phyloP scores from a whole-genome alignment of 2,888 invertebrate genomes.

The Hoplodrina blanda region DNA sequence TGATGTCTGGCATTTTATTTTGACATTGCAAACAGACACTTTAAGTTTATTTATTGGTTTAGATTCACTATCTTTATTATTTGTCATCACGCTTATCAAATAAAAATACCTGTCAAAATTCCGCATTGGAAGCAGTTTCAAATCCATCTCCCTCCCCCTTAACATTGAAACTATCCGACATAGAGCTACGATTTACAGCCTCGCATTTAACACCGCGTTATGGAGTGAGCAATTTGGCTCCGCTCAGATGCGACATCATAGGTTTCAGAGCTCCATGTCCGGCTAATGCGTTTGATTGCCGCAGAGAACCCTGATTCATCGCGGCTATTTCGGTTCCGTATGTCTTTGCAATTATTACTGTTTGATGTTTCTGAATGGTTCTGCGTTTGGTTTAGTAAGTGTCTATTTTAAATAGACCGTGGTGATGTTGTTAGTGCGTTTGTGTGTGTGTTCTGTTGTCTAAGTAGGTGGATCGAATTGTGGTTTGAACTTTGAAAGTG shows the following conservation, averaged over 20 bases:
- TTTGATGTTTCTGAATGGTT: constrained; percentile 61
- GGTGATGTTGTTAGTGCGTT: constrained; percentile 17
- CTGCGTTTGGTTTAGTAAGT: constrained; percentile 47
- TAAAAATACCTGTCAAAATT: not conserved
- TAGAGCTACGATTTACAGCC: constrained; percentile 66
- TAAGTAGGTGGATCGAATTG: constrained; percentile 46
- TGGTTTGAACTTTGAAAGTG: constrained; percentile 26
- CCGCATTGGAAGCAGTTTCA: not conserved
- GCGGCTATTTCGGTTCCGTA: constrained; percentile 60
- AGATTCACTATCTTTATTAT: too few species aligned
- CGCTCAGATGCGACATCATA: constrained; percentile 54
- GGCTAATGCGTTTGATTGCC: constrained; percentile 66
- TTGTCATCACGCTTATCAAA: not conserved
- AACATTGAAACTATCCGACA: constrained; percentile 57
- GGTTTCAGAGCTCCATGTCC: constrained; percentile 55
- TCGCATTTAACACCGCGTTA: constrained; percentile 73
- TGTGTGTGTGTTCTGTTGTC: constrained; percentile 32
- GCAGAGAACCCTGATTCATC: constrained; percentile 60
- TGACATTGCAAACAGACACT: too few species aligned
- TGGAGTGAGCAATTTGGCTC: constrained; percentile 73
- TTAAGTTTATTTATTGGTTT: too few species aligned
- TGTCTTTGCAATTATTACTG: constrained; percentile 63
- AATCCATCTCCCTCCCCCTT: constrained; percentile 54
- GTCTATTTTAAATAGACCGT: constrained; percentile 55
- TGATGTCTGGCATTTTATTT: too few species aligned